Base-by-base conservation (phyloP, 2,797 vertebrate genomes). In the Cynodonichthys magdalenae region DNA sequence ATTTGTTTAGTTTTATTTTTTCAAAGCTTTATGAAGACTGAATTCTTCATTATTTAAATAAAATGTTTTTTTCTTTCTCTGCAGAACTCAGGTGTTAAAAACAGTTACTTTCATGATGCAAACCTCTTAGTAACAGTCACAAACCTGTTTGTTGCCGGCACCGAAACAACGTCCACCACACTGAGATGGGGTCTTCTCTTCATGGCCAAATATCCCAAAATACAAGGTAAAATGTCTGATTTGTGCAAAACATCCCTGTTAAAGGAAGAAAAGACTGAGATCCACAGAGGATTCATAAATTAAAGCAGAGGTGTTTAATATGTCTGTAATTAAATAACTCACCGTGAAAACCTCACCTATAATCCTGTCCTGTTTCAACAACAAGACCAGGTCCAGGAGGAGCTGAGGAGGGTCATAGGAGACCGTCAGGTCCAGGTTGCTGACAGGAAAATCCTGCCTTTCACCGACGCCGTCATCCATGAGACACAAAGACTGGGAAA, bases 161-260 rank as follows among this genome's bases (percentile, higher is more conserved):
- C 86, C 0, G 89, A 90, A 0, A 91, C 89, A 0, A 87, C 86
- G 7, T 45, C 71, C 18, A 64, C 75, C 1, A 89, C 89, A 0
- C 72, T 91, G 1, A 74, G 78, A 59, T 91, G 89, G 89, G 66
- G 19, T 1, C 60, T 90, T 10, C 56, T 92, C 15, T 11, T 87
- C 0, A 89, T 91, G 89, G 71, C 82, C 42, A 91, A 87, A 20
- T 82, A 89, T 46, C 89, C 90, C 14, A 41, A 88, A 0, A 77
- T 85, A 53, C 90, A 91, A 9, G 75, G 90, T 90, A 67, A 71
- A 58, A 7, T 50, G 34, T 10, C 34, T 1, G 34, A 36, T 11
- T 11, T 9, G 8, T 5, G 5, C 8, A 36, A 36, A 9, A 9
- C 34, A 2, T 36, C 34, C 9, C 34, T 36, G 28, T 6, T 29